These are phyloP conservation scores for Platanista minor DNA, from an alignment of 2,113 vertebrate genomes.

Conservation along the genomic window DNA sequence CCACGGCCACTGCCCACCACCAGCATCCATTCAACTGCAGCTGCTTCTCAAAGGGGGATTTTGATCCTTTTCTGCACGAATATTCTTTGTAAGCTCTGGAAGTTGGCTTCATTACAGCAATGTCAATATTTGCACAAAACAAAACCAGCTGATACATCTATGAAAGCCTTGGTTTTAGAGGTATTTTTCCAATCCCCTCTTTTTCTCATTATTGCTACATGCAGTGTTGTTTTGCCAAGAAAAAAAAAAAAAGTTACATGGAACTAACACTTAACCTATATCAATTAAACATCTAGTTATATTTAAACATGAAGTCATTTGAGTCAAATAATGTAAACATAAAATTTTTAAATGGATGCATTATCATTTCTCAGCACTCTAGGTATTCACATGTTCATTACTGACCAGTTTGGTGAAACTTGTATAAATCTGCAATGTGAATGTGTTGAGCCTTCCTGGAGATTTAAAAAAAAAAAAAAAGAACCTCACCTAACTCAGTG, in stretches of 20 bases:
- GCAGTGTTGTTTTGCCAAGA: background rate
- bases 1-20: fast-evolving
- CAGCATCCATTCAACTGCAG: fast-evolving
- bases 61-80: background rate
- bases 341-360: background rate
- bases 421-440: background rate
- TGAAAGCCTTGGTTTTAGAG: background rate
- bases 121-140: background rate
- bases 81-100: background rate
- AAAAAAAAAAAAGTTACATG: background rate
- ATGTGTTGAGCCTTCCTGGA: background rate
- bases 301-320: background rate
- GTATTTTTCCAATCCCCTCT: background rate
- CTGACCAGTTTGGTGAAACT: background rate
- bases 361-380: background rate
- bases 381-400: background rate
- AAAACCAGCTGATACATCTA: background rate
- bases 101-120: background rate
- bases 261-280: background rate
- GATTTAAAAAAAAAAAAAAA: background rate
- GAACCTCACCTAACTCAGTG: background rate
- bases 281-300: background rate
- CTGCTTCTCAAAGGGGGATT: background rate
- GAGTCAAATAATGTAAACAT: background rate
- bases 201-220: background rate